phyloP scores from a whole-genome alignment of 2,113 vertebrate species.

The Carettochelys insculpta region DNA sequence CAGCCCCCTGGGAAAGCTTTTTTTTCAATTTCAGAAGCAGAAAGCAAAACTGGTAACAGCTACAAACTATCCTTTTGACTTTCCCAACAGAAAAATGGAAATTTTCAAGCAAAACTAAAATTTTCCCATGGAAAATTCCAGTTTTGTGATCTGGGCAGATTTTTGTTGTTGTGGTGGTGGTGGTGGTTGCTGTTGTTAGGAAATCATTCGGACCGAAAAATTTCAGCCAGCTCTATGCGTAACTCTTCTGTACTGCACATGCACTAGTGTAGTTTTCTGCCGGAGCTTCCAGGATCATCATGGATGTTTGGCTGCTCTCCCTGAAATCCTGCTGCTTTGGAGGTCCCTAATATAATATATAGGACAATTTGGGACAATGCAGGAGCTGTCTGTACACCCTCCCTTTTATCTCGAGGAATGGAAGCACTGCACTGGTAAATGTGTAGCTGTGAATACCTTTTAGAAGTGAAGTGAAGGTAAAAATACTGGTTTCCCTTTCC shows the following conservation, averaged over 20 bases:
- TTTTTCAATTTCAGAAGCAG: neutral
- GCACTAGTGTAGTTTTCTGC: neutral
- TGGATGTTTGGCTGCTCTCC: slow-evolving; percentile 55
- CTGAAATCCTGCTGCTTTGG: slow-evolving; percentile 60
- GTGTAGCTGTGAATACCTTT: neutral
- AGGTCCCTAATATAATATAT: neutral
- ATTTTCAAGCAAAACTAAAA: neutral
- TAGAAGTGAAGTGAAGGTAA: neutral
- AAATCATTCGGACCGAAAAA: neutral
- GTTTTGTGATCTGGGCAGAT: neutral
- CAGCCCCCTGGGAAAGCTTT: neutral
- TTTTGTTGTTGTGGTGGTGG: too few relatives aligned
- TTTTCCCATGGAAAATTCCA: neutral
- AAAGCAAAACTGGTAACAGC: neutral
- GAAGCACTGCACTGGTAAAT: neutral
- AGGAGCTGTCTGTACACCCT: slow-evolving; percentile 58
- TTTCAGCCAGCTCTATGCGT: neutral
- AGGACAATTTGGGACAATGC: slow-evolving; percentile 29
- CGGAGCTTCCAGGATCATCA: slow-evolving; percentile 52
- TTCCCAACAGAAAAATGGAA: neutral
- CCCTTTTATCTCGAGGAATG: slow-evolving; percentile 18
- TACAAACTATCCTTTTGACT: neutral
- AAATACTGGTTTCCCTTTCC: slow-evolving; percentile 21
- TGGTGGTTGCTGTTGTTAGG: too few relatives aligned
- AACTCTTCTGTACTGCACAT: neutral